Conservation (phyloP, 2,113 vertebrate species). For the Mesitornis unicolor region DNA sequence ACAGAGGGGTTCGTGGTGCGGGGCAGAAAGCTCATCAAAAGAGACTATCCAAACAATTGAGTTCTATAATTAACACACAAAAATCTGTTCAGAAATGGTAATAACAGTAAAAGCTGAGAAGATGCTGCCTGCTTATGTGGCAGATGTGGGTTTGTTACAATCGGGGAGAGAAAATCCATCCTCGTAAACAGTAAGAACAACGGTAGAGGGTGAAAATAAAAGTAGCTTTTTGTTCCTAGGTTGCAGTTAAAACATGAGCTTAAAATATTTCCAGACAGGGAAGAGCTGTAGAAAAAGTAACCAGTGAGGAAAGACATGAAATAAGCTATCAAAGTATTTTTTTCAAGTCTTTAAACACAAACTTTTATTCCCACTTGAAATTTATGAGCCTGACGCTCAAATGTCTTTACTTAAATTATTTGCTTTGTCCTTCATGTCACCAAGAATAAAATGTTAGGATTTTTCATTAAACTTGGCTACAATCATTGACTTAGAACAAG, state of each 20-base stretch:
- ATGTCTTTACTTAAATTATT: background rate
- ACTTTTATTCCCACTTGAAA: background rate
- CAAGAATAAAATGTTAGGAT: background rate
- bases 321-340: background rate
- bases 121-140: constrained; percentile 35
- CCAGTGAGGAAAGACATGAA: background rate
- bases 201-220: constrained; percentile 1
- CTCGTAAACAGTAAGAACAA: constrained; percentile 11
- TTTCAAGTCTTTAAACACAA: background rate
- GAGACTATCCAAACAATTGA: constrained; percentile 70
- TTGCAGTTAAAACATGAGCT: constrained; percentile 4
- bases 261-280: constrained; percentile 2
- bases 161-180: constrained; percentile 1
- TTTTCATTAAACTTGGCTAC: background rate
- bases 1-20: background rate
- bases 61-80: constrained; percentile 80
- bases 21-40: constrained; percentile 67
- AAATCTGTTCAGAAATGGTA: constrained; percentile 68
- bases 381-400: background rate
- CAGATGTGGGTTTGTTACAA: constrained; percentile 59
- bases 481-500: background rate
- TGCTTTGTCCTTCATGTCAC: background rate
- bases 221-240: constrained; percentile 30
- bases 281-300: constrained; percentile 10
- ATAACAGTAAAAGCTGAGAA: constrained; percentile 60